Base-by-base conservation (phyloP, 2,888 invertebrate species). In the Ypsolopha scabrella region DNA sequence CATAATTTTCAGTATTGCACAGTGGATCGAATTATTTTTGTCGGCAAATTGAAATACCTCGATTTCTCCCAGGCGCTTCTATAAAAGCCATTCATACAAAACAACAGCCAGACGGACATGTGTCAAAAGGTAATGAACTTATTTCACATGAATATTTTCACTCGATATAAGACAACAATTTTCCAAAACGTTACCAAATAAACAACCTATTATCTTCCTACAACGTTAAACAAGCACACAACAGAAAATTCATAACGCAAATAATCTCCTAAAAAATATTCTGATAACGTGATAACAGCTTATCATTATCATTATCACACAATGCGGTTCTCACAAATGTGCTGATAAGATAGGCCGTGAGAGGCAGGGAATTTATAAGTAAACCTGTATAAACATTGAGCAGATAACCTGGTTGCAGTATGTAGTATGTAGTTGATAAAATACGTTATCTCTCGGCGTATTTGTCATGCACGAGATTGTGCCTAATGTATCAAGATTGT, bases 341-440 rank as follows among this genome's bases (percentile, higher is more conserved):
- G 67, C 63, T 72, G 80, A 80, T 80, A 78, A 68, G 64, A 59
- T 58, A 66, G 63, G 70, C 68, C 67, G 63, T 64, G 64, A 65
- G 62, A 68, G 62, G 65, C 61, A 66, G 67, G 69, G 75, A 75
- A 75, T 75, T 73, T 64, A 64, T 82, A 81, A 77, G 67, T 61
- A 59, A 65, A 63, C 63, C 75, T 50, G 50, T 39, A 47, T 24
- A 81, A 81, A 82, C 80, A 80, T 69, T 65, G 70, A 75, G 74
- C 71, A 74, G 82, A 82, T 81, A 82, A 77, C 81, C 79, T 75
- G 80, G 75, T 78, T 81, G 78, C 73, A 69, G 24, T 24, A 24
- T 24, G 66, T 61, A 69, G 24, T 24, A 24, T 24, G 66, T 61
- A 60, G 57, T 67, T 73, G 80, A 81, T 82, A 55, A 52, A 79